These are phyloP conservation scores for Cochlearius cochlearius DNA, from an alignment of 2,113 vertebrate species.

Conservation along the genomic window DNA sequence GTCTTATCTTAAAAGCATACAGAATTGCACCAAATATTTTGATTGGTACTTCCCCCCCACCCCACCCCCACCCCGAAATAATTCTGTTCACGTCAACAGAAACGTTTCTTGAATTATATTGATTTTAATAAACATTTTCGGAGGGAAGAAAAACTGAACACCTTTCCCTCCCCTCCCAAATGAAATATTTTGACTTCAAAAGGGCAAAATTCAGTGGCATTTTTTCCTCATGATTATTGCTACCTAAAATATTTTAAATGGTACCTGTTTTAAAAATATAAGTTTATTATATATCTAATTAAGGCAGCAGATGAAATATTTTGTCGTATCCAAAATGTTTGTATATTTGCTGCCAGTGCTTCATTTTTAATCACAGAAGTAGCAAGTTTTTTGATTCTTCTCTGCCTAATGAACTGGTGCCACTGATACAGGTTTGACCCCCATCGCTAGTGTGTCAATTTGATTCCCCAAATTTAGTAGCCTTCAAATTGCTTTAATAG, in stretches of 20 bases:
- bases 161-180: not conserved
- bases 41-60: not conserved
- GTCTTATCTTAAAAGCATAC: not conserved
- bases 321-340: not conserved
- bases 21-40: not conserved
- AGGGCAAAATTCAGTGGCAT: not conserved
- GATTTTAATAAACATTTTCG: not conserved
- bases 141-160: not conserved
- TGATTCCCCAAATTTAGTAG: not conserved
- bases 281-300: not conserved
- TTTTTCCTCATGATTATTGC: not conserved
- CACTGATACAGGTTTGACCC: not conserved
- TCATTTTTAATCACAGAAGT: not conserved
- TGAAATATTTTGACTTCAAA: not conserved
- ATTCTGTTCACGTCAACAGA: not conserved
- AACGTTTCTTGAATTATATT: not conserved
- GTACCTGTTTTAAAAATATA: not conserved
- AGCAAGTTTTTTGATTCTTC: not conserved
- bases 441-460: accelerated
- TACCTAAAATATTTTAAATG: not conserved
- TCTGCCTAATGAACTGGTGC: not conserved
- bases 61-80: not conserved
- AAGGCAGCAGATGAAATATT: not conserved
- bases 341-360: not conserved
- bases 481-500: not conserved